Evolutionary conservation across 2,888 invertebrate genomes (phyloP).

Genomic region (Eupithecia abbreviata): DNA sequence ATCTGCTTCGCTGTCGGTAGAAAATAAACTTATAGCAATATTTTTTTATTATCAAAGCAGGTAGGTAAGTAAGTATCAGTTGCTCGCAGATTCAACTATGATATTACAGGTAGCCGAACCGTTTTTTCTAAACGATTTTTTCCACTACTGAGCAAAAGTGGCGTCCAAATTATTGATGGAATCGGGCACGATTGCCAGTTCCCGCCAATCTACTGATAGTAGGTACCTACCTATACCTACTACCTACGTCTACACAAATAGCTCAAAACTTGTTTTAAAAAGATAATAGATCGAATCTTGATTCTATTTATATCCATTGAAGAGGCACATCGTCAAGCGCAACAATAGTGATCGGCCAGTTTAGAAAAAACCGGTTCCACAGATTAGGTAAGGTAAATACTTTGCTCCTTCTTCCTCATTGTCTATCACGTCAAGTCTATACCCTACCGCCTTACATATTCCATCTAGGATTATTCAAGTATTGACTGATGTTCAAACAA

Average conservation of each 20-base stretch:
- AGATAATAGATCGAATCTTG: background rate
- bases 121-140: background rate
- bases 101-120: background rate
- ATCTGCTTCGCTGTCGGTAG: background rate
- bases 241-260: background rate
- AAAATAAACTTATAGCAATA: background rate
- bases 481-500: too few relatives aligned
- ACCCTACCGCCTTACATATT: background rate
- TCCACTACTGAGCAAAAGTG: background rate
- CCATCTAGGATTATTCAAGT: background rate
- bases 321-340: background rate
- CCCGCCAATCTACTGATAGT: background rate
- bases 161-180: background rate
- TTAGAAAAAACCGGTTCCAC: background rate
- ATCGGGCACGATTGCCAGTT: background rate
- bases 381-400: too few relatives aligned
- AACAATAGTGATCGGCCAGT: background rate
- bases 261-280: background rate
- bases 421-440: background rate
- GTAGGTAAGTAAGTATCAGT: too few relatives aligned
- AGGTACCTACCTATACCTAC: background rate
- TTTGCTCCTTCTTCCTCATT: background rate
- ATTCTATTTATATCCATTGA: background rate
- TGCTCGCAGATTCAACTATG: background rate
- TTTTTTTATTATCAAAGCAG: background rate